phyloP scores from a whole-genome alignment of 2,797 vertebrate species.

The Ataeniobius toweri region DNA sequence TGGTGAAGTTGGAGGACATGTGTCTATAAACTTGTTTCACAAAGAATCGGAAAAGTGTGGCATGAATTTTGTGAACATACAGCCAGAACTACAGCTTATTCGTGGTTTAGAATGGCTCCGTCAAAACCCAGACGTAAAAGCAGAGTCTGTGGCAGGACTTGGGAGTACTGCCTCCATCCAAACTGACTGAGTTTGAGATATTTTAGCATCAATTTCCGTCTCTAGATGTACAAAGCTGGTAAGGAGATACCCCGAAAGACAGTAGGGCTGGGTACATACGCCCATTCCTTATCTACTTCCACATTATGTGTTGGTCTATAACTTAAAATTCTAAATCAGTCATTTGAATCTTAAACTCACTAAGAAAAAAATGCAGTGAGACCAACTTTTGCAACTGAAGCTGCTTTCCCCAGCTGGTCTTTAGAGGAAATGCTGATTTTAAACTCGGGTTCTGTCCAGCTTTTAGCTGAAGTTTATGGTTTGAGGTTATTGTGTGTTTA shows the following conservation, averaged over 20 bases:
- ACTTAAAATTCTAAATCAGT: not conserved
- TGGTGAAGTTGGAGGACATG: not conserved
- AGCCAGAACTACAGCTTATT: too few species aligned
- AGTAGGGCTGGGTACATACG: not conserved
- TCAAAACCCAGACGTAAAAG: too few species aligned
- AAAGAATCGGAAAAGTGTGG: too few species aligned
- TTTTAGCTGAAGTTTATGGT: not conserved
- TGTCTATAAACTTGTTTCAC: not conserved
- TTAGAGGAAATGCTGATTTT: not conserved
- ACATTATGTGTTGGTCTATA: not conserved
- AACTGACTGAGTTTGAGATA: too few species aligned
- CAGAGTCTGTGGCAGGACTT: too few species aligned
- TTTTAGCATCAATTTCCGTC: not conserved
- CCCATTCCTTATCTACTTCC: not conserved
- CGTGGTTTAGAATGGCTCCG: too few species aligned
- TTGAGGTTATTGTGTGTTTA: constrained; percentile 20
- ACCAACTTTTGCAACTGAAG: not conserved
- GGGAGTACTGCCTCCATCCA: too few species aligned
- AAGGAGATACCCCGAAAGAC: not conserved
- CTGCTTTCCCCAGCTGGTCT: not conserved
- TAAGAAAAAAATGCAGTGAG: not conserved
- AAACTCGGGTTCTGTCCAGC: not conserved
- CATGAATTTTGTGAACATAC: too few species aligned
- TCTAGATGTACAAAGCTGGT: not conserved
- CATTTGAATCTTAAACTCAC: not conserved